Base-by-base conservation (phyloP, 2,888 invertebrate genomes). In the Dugesia japonica region DNA sequence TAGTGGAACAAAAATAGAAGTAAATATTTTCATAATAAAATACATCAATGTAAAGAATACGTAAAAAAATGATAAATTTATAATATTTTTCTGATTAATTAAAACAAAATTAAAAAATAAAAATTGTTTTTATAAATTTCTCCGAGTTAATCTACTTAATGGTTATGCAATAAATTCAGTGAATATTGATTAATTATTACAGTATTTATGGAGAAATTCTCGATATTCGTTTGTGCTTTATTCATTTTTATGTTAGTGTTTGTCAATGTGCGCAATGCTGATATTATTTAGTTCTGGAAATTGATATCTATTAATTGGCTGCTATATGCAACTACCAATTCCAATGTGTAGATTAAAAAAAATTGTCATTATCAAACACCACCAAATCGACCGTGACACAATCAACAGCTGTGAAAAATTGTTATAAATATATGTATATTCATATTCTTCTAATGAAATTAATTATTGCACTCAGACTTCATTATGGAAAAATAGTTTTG, bases 271-370 rank as follows among this genome's bases (percentile, higher is more conserved):
- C 4, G 4, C 56, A 56, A 23, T 56, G 56, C 56, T 56, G 56
- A 4, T 56, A 56, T 56, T 56, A 56, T 56, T 56, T 20, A 56
- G 56, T 56, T n/a, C 20, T 56, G n/a, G 56, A 56, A 56, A 56
- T n/a, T 56, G 56, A 56, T 56, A 56, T 56, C 56, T 23, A 56
- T 56, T 56, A 56, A 56, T 56, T 56, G 56, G 56, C n/a, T 56
- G n/a, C 56, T n/a, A 38, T 56, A 4, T n/a, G 56, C n/a, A 56
- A 56, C 56, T 56, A 4, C 56, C 31, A 31, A 31, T 56, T 23
- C 56, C 23, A 23, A 20, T 56, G 56, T 4, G 9, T n/a, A 56
- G 56, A 56, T 56, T 56, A 56, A 56, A 38, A 38, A 38, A 56
- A 56, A 56, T 20, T 56, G 56, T 56, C 56, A 13, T 56, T 56